Conservation (phyloP, 2,797 vertebrate genomes). For the Acanthis flammea region DNA sequence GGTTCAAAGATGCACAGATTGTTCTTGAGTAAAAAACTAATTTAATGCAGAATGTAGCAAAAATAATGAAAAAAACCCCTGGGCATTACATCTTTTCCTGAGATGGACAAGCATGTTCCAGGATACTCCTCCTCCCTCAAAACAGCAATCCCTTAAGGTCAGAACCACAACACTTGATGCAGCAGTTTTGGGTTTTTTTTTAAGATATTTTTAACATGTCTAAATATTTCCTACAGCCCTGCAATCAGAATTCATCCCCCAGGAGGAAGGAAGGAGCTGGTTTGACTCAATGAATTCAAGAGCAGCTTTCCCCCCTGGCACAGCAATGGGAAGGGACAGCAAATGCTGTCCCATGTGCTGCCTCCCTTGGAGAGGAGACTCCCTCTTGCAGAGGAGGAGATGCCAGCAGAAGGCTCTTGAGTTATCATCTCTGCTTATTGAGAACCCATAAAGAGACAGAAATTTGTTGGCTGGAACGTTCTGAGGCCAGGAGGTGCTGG, state of each 20-base stretch:
- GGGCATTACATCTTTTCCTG: not conserved
- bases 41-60: not conserved
- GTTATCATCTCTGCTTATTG: not conserved
- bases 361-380: not conserved
- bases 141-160: not conserved
- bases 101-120: not conserved
- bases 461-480: not conserved
- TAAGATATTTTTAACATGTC: not conserved
- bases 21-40: not conserved
- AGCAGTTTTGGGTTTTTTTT: too few species aligned
- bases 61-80: not conserved
- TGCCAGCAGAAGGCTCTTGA: not conserved
- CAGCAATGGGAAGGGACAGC: not conserved
- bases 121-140: not conserved
- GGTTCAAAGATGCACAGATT: not conserved
- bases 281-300: not conserved
- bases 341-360: not conserved
- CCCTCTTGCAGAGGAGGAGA: not conserved
- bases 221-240: not conserved
- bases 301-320: not conserved
- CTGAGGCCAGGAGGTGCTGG: not conserved
- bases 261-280: not conserved
- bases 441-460: not conserved
- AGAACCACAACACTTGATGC: not conserved
- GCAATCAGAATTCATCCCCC: not conserved